phyloP scores from a whole-genome alignment of 2,888 invertebrate genomes.

The Dinocampus coccinellae region DNA sequence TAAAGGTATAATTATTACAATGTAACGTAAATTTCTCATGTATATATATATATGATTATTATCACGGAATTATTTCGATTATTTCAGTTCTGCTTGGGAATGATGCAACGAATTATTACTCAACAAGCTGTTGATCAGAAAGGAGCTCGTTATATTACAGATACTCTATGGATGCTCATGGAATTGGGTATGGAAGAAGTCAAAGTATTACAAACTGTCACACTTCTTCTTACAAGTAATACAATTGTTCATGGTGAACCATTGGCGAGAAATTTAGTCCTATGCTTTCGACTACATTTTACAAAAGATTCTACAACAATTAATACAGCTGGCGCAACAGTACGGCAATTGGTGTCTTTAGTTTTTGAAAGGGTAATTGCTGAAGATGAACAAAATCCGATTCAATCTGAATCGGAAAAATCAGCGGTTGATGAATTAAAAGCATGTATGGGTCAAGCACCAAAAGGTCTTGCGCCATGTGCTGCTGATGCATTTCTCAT shows the following conservation, averaged over 20 bases:
- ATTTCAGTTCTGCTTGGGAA: constrained; percentile 87
- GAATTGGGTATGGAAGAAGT: constrained; percentile 96
- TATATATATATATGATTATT: neutral
- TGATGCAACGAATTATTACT: constrained; percentile 94
- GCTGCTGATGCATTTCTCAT: constrained; percentile 95
- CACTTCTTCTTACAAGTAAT: constrained; percentile 94
- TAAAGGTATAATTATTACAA: constrained; percentile 75
- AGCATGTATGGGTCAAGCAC: constrained; percentile 80
- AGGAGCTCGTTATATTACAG: constrained; percentile 93
- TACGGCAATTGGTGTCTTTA: constrained; percentile 92
- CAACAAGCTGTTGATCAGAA: constrained; percentile 91
- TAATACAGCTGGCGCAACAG: constrained; percentile 98
- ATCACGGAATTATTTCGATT: neutral
- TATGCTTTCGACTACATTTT: constrained; percentile 97
- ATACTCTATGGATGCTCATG: constrained; percentile 93
- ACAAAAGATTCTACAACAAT: constrained; percentile 94
- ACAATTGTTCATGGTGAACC: constrained; percentile 94
- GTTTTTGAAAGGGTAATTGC: constrained; percentile 89
- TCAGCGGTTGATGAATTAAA: constrained; percentile 85
- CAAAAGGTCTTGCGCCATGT: constrained; percentile 87
- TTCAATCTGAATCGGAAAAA: constrained; percentile 61
- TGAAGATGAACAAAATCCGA: constrained; percentile 76
- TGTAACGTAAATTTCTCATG: neutral
- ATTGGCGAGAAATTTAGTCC: constrained; percentile 91
- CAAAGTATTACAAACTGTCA: constrained; percentile 95